Evolutionary conservation across 2,888 invertebrate species (phyloP), one percentile per base, ranked within the genome.

Genomic region (Noctua janthina): DNA sequence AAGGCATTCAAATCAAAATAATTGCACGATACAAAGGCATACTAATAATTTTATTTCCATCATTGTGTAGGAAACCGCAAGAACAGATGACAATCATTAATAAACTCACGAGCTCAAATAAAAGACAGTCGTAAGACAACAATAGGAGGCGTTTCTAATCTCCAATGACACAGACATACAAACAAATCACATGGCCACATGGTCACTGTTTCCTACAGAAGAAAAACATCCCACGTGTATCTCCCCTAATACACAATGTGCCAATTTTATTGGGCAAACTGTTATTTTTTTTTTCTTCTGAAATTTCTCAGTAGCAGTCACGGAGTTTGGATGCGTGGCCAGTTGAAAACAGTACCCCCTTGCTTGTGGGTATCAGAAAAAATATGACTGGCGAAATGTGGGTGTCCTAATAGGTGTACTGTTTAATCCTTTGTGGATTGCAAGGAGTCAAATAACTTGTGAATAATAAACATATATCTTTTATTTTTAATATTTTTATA

Each of bases 91-190:
- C 23, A 39, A 43, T 73, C 62, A 84, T 84, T 64, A 84, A 79
- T 82, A 69, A 79, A 72, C 56, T 35, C 39, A 68, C 79, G 62
- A 59, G 84, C 84, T 84, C 79, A 69, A 79, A 84, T 79, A 84
- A 84, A 84, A 82, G 80, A 43, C 85, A 62, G 68, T 84, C 68
- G 72, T 35, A 15, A 46, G 64, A 73, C 72, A 69, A 84, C 85
- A 82, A 82, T 73, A 64, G 62, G 62, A 71, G 80, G 82, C 82
- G 85, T 82, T 66, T 64, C 80, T 84, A 73, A 72, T 84, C 85
- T 84, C 68, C 62, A 80, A 79, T 80, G 81, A 66, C 68, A 68
- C 56, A 73, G 62, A 69, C n/a, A 67, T 59, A 59, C 62, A 84
- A 69, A 73, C 64, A 74, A 84, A 85, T 80, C 69, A 82, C 74